Conservation (phyloP, 2,113 vertebrate species). For the Notiomystis cincta region DNA sequence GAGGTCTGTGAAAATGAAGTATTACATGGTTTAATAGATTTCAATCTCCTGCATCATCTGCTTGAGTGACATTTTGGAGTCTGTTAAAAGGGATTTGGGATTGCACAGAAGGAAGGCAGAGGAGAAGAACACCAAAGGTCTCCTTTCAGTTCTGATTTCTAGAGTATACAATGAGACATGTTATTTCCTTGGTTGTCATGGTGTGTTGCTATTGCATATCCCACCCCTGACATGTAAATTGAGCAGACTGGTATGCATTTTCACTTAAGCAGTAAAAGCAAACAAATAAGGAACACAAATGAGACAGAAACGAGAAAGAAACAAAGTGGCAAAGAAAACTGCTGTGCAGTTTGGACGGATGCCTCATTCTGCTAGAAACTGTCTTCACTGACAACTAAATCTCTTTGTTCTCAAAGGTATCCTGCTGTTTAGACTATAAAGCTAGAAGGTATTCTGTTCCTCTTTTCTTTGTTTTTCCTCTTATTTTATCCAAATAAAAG, state of each 20-base stretch:
- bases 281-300: neutral
- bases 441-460: neutral
- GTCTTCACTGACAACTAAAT: neutral
- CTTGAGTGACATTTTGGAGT: slow-evolving; percentile 15
- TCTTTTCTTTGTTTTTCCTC: neutral
- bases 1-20: slow-evolving; percentile 35
- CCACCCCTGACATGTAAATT: neutral
- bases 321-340: neutral
- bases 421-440: neutral
- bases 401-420: neutral
- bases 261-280: neutral
- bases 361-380: neutral
- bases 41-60: neutral
- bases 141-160: slow-evolving; percentile 9
- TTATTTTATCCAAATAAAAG: neutral
- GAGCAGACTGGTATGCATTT: neutral
- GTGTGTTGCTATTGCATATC: neutral
- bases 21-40: slow-evolving; percentile 23
- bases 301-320: neutral
- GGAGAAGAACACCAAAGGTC: neutral
- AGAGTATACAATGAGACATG: neutral
- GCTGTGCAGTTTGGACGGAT: neutral
- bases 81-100: slow-evolving; percentile 19
- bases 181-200: neutral
- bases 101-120: slow-evolving; percentile 9